Conservation (phyloP, 2,113 vertebrate species). For the Callipepla californica region DNA sequence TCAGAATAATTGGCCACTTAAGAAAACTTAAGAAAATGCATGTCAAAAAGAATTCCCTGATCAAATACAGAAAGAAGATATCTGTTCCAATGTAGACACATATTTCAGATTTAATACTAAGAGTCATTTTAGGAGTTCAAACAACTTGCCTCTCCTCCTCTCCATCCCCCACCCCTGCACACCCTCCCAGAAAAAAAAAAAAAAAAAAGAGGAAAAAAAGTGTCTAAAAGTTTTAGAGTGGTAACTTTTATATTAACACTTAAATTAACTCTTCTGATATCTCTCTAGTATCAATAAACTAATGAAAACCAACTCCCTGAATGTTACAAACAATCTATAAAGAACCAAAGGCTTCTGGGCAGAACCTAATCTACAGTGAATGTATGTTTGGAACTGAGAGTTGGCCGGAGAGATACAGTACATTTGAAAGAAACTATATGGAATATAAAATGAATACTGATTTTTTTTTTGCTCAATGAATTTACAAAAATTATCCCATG, state of each 20-base stretch:
- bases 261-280: not conserved
- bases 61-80: not conserved
- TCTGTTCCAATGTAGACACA: not conserved
- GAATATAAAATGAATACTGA: not conserved
- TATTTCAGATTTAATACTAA: not conserved
- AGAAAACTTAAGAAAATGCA: conserved; percentile 7
- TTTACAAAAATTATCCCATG: not conserved
- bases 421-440: not conserved
- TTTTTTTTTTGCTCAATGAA: not conserved
- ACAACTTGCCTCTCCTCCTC: too few species aligned
- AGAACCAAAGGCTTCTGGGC: not conserved
- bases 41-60: not conserved
- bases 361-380: not conserved
- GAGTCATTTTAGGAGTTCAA: not conserved
- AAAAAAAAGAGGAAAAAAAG: not conserved
- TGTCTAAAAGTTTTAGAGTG: not conserved
- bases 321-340: not conserved
- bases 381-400: not conserved
- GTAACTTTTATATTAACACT: not conserved
- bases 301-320: not conserved
- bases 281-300: not conserved
- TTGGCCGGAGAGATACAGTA: not conserved
- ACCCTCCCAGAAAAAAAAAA: too few species aligned
- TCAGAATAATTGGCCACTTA: not conserved
- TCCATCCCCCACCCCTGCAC: too few species aligned